A percentile compares a stretch with the other conserved stretches of the same genome.
phyloP scores from a whole-genome alignment of 1,140 invertebrate genomes.

The Cydia splendana region DNA sequence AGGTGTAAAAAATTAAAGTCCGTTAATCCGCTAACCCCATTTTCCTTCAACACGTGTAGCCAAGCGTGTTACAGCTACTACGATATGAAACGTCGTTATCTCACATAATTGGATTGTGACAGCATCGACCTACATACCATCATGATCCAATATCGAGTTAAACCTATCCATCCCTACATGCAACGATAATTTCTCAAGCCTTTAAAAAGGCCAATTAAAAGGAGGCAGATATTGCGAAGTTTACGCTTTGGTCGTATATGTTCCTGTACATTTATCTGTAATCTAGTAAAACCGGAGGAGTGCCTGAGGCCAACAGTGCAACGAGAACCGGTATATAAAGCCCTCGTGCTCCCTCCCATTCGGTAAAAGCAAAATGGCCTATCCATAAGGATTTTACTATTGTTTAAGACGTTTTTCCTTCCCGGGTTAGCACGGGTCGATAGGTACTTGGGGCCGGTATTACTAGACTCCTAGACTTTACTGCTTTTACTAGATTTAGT shows the following conservation, averaged over 20 bases:
- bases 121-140: slow-evolving; percentile 21
- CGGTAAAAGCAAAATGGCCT: neutral
- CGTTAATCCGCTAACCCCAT: neutral
- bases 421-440: slow-evolving; percentile 10
- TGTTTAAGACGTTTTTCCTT: slow-evolving; percentile 13
- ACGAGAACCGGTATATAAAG: slow-evolving; percentile 53
- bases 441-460: slow-evolving; percentile 54
- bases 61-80: neutral
- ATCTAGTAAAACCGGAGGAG: slow-evolving; percentile 53
- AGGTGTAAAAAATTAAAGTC: neutral
- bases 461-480: slow-evolving; percentile 52
- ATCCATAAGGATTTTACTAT: neutral
- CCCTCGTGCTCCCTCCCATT: slow-evolving; percentile 41
- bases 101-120: slow-evolving; percentile 10
- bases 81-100: neutral
- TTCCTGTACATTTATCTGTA: slow-evolving; percentile 62
- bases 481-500: slow-evolving; percentile 62
- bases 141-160: slow-evolving; percentile 15
- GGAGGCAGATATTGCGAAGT: slow-evolving; percentile 15
- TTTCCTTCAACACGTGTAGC: neutral
- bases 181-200: slow-evolving; percentile 10
- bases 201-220: slow-evolving; percentile 18
- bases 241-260: slow-evolving; percentile 32
- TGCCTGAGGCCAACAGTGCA: slow-evolving; percentile 65
- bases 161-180: slow-evolving; percentile 4